Evolutionary conservation across 2,113 vertebrate genomes (phyloP).

Genomic region (Sylvilagus bachmani): DNA sequence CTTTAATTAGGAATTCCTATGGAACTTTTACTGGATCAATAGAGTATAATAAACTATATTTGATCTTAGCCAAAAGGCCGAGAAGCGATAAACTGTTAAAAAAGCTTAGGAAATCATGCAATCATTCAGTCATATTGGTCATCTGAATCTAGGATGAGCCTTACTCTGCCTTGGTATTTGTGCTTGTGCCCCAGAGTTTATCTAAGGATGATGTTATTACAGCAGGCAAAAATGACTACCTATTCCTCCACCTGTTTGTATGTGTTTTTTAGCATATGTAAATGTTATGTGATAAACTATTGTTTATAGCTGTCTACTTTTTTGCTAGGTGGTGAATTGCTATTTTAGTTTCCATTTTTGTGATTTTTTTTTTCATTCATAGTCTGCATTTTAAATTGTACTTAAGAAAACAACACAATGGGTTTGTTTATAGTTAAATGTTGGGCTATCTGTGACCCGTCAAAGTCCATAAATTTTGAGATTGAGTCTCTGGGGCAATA

Average conservation of each 20-base stretch:
- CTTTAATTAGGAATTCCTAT: constrained; percentile 15
- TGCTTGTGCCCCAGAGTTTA: neutral
- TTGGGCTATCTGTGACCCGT: constrained; percentile 18
- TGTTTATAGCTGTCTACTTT: neutral
- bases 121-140: neutral
- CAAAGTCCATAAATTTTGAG: neutral
- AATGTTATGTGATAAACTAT: constrained; percentile 17
- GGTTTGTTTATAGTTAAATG: constrained; percentile 23
- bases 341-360: constrained; percentile 9
- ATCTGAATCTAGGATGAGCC: neutral
- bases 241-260: neutral
- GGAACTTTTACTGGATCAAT: neutral
- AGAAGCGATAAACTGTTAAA: no score
- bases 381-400: constrained; percentile 39
- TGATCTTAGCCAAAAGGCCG: no score
- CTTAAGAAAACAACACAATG: neutral
- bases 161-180: neutral
- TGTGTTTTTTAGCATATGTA: neutral
- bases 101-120: constrained; percentile 10
- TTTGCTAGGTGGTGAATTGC: neutral
- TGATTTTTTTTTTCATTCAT: constrained; percentile 8
- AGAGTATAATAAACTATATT: neutral
- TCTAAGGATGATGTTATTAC: neutral
- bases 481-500: neutral
- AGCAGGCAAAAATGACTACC: neutral